Base-by-base conservation (phyloP, 2,113 vertebrate genomes). In the Scatophagus argus region DNA sequence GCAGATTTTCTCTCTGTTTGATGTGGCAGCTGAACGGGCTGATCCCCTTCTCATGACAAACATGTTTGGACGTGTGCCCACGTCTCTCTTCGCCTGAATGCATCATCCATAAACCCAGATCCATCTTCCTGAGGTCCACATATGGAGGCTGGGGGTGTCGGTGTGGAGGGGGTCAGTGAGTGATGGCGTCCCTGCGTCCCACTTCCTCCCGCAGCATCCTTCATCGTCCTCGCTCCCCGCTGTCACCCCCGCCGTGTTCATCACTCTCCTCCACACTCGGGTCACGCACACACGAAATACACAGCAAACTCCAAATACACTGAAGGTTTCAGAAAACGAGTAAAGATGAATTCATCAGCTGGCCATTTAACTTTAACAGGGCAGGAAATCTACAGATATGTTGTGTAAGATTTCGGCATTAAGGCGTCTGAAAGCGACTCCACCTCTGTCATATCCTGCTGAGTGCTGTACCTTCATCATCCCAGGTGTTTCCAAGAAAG, bases 201-300 rank as follows among this genome's bases (percentile, higher is more conserved):
- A 89, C 71, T 93, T 94, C 88, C 91, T 89, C 89, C 85, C 5
- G 14, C 77, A 44, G 19, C 76, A 70, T 93, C 51, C 1, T 84
- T 86, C 70, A 83, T 81, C 80, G 21, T 79, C 81, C 75, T 86
- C 60, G 27, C 78, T 76, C 77, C 89, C 84, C 68, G 85, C 86
- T 74, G 78, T 62, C 69, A 9, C 76, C 84, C 88, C 83, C 74
- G 79, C 81, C 46, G 66, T 4, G 70, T 54, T 92, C 84, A 92
- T 92, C 79, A 77, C 66, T 92, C 87, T 74, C 41, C 67, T 64
- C 34, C 70, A 59, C 62, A 3, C 63, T 51, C 51, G 41, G 85
- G 82, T 75, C 82, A 65, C 47, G 73, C 61, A 63, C 76, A n/a
- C n/a, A n/a, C n/a, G n/a, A n/a, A n/a, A n/a, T n/a, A n/a, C n/a